Conservation (phyloP, 2,888 invertebrate genomes). For the Caprella mutica region DNA sequence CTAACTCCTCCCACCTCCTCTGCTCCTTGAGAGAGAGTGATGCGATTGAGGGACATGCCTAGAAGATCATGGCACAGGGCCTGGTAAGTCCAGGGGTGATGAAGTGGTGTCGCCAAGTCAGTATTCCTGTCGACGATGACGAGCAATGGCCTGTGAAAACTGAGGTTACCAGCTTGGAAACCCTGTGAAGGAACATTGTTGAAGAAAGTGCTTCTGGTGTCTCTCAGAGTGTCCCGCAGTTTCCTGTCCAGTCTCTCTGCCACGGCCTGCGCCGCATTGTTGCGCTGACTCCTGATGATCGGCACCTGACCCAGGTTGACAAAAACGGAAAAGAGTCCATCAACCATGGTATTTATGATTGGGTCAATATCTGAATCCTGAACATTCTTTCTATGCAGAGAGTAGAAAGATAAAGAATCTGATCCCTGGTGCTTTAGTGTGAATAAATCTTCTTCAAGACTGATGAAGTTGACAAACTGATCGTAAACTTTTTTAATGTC, state of each 20-base stretch:
- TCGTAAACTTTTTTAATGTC: slow-evolving; percentile 90
- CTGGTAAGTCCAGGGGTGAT: slow-evolving; percentile 99
- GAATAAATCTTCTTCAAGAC: slow-evolving; percentile 95
- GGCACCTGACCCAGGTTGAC: slow-evolving; percentile 88
- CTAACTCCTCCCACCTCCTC: background rate
- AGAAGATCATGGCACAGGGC: slow-evolving; percentile 93
- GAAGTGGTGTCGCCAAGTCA: slow-evolving; percentile 93
- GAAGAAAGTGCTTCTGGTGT: slow-evolving; percentile 91
- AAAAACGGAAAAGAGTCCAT: slow-evolving; percentile 93
- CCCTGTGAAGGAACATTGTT: slow-evolving; percentile 55
- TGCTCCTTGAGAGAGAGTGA: slow-evolving; percentile 47
- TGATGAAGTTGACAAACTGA: slow-evolving; percentile 97
- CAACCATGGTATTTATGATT: slow-evolving; percentile 87
- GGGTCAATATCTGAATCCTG: slow-evolving; percentile 90
- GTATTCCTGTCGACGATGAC: slow-evolving; percentile 84
- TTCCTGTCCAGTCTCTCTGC: slow-evolving; percentile 95
- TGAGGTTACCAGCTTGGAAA: slow-evolving; percentile 53
- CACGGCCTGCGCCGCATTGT: slow-evolving; percentile 97
- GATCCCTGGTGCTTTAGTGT: slow-evolving; percentile 83
- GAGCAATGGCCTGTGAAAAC: slow-evolving; percentile 85
- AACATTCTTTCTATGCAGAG: slow-evolving; percentile 84
- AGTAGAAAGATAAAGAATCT: slow-evolving; percentile 82
- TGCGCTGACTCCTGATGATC: slow-evolving; percentile 81
- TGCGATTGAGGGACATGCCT: slow-evolving; percentile 76
- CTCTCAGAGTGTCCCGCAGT: slow-evolving; percentile 88